phyloP scores from a whole-genome alignment of 2,113 vertebrate genomes.

The Pionites leucogaster region DNA sequence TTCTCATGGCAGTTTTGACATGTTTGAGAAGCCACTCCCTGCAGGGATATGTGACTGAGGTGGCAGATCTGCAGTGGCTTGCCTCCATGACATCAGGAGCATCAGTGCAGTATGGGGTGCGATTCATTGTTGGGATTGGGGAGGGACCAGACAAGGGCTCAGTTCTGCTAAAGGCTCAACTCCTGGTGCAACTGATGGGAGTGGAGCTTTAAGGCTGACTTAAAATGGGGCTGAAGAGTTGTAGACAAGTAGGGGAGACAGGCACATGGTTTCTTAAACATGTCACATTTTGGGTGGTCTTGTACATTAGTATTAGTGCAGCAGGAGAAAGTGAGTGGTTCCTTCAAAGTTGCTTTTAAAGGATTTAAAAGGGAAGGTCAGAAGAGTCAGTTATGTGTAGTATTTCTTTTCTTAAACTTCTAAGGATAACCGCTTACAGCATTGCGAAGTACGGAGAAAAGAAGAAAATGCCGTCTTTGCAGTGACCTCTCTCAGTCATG shows the following conservation, averaged over 20 bases:
- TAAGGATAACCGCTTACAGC: background rate
- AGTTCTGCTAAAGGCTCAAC: background rate
- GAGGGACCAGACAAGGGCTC: background rate
- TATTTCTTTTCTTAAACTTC: background rate
- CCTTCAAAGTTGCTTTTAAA: background rate
- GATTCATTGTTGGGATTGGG: background rate
- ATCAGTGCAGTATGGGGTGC: background rate
- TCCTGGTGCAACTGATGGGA: background rate
- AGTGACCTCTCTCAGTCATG: background rate
- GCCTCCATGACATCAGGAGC: background rate
- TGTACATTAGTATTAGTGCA: background rate
- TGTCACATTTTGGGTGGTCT: background rate
- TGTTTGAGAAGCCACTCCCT: background rate
- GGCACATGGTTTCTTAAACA: rapidly evolving
- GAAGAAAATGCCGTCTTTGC: background rate
- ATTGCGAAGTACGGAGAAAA: background rate
- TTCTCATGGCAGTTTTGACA: background rate
- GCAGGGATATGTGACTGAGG: background rate
- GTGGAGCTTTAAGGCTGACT: background rate
- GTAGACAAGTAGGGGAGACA: background rate
- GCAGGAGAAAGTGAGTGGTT: background rate
- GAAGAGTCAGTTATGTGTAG: background rate
- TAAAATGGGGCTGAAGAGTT: background rate
- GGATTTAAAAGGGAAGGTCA: background rate
- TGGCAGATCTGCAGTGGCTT: slow-evolving; percentile 15